Evolutionary conservation across 2,113 vertebrate genomes (phyloP).

Genomic region (Gavialis gangeticus): DNA sequence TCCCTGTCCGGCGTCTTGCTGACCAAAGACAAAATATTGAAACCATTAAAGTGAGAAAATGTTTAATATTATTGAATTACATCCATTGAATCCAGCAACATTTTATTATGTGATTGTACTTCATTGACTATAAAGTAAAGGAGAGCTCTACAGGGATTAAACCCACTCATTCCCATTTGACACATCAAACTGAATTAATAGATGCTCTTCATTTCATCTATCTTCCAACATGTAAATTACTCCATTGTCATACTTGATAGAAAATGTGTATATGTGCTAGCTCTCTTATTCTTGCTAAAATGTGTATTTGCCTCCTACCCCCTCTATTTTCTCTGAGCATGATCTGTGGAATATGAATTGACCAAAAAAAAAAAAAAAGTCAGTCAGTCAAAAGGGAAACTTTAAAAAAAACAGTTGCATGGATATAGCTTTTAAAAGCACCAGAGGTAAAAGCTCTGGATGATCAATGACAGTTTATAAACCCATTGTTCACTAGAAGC

Average conservation of each 20-base stretch:
- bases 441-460: not conserved
- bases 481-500: not conserved
- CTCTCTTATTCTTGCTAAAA: not conserved
- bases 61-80: slow-evolving; percentile 22
- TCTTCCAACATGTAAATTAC: not conserved
- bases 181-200: not conserved
- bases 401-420: not conserved
- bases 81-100: slow-evolving; percentile 17
- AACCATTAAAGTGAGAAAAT: slow-evolving; percentile 12
- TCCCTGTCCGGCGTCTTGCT: not conserved
- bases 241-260: not conserved
- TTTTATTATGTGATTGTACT: slow-evolving; percentile 1
- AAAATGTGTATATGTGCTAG: not conserved
- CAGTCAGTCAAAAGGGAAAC: not conserved
- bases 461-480: not conserved
- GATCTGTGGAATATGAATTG: not conserved
- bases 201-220: not conserved
- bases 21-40: not conserved
- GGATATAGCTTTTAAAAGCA: not conserved
- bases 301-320: not conserved
- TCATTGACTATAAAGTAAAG: not conserved
- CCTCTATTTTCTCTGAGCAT: not conserved
- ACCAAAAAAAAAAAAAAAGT: not conserved
- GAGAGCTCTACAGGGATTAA: not conserved
- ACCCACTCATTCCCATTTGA: not conserved